Evolutionary conservation across 2,888 invertebrate species (phyloP).

Genomic region (Plagodis pulveraria): DNA sequence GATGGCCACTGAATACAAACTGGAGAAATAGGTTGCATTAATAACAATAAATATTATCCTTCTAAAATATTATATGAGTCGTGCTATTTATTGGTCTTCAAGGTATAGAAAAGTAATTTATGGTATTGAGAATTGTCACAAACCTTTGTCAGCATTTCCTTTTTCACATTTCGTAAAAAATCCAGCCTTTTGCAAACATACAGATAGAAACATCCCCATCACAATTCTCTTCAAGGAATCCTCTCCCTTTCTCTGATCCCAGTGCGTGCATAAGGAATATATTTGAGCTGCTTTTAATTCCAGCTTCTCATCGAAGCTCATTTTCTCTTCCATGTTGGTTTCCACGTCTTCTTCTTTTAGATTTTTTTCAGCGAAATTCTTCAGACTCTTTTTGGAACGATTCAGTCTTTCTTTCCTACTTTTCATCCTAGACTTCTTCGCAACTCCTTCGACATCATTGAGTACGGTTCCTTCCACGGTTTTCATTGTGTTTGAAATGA

Average conservation of each 20-base stretch:
- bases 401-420: constrained; percentile 73
- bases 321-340: constrained; percentile 56
- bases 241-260: constrained; percentile 83
- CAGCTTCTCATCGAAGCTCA: constrained; percentile 63
- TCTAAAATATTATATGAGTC: too few relatives aligned
- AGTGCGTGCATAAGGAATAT: constrained; percentile 88
- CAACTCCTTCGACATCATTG: constrained; percentile 70
- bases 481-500: constrained; percentile 59
- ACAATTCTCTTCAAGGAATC: constrained; percentile 91
- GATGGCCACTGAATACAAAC: too few relatives aligned
- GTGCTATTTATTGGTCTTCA: too few relatives aligned
- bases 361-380: constrained; percentile 57
- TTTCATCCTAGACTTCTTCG: constrained; percentile 73
- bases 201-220: constrained; percentile 91
- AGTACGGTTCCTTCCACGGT: constrained; percentile 60
- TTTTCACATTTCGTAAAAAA: constrained; percentile 83
- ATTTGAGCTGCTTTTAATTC: constrained; percentile 75
- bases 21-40: too few relatives aligned
- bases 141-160: constrained; percentile 56
- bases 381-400: constrained; percentile 66
- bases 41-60: too few relatives aligned
- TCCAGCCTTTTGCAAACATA: constrained; percentile 87
- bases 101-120: background rate
- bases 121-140: background rate
- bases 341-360: constrained; percentile 55